Conservation (phyloP, 2,888 invertebrate species). For the Ariolimax columbianus region DNA sequence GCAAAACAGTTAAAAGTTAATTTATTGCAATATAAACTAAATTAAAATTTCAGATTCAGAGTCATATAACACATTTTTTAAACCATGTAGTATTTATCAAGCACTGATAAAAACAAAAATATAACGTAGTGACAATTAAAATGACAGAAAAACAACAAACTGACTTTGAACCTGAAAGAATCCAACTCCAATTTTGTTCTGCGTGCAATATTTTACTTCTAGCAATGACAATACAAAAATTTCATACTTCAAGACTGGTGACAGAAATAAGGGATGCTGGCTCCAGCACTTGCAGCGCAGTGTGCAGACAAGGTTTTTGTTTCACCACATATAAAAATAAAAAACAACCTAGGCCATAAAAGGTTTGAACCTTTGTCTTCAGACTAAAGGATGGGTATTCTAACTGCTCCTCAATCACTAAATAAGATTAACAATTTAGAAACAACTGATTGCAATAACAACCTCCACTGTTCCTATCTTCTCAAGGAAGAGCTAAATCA, state of each 20-base stretch:
- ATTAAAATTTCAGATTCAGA: neutral
- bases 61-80: neutral
- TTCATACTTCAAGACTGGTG: neutral
- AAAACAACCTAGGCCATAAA: too few species aligned
- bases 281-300: too few species aligned
- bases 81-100: neutral
- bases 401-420: too few species aligned
- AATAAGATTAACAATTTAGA: too few species aligned
- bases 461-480: too few species aligned
- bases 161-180: neutral
- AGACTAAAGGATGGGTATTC: too few species aligned
- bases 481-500: too few species aligned
- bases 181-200: neutral
- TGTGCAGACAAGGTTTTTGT: too few species aligned
- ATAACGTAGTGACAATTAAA: neutral
- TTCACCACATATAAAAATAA: too few species aligned
- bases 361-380: too few species aligned
- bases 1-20: neutral
- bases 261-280: too few species aligned
- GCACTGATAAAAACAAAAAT: neutral
- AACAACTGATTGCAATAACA: too few species aligned
- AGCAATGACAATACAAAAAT: neutral
- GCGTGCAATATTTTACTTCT: neutral
- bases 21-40: neutral
- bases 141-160: neutral